Evolutionary conservation across 2,797 vertebrate species (phyloP).

Genomic region (Phataginus tetradactyla): DNA sequence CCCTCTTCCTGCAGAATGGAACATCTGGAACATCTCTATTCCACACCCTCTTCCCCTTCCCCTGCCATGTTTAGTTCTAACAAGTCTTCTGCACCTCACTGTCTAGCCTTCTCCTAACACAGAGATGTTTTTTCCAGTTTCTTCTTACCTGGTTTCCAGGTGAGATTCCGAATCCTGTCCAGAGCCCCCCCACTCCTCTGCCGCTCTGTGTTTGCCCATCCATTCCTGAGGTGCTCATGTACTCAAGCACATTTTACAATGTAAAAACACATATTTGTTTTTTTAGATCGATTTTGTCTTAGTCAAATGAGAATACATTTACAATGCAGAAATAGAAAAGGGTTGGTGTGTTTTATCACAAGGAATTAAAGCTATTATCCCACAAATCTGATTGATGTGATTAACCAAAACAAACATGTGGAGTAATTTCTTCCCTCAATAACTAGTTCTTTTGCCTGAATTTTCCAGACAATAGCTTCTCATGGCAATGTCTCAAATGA

Average conservation of each 20-base stretch:
- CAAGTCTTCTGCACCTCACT: background rate
- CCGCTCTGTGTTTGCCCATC: background rate
- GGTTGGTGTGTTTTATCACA: slow-evolving; percentile 43
- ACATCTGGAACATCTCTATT: background rate
- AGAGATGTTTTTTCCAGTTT: background rate
- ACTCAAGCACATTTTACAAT: background rate
- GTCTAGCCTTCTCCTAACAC: background rate
- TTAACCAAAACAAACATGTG: slow-evolving; percentile 44
- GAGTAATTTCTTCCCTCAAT: slow-evolving; percentile 39
- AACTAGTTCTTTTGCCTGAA: slow-evolving; percentile 13
- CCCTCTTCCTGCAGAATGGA: background rate
- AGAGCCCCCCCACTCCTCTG: background rate
- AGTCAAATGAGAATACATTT: slow-evolving; percentile 8
- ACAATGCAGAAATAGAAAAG: background rate
- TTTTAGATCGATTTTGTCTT: slow-evolving; percentile 48
- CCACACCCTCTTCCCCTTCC: no score
- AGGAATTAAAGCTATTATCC: slow-evolving; percentile 60
- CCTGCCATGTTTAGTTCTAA: background rate
- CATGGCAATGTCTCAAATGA: background rate
- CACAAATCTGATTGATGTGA: slow-evolving; percentile 5
- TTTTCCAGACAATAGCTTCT: slow-evolving; percentile 43
- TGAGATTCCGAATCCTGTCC: background rate
- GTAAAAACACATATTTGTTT: background rate
- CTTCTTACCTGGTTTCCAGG: background rate
- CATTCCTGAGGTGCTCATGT: background rate